Evolutionary conservation across 2,888 invertebrate genomes (phyloP).

Genomic region (Hypsopygia costalis): DNA sequence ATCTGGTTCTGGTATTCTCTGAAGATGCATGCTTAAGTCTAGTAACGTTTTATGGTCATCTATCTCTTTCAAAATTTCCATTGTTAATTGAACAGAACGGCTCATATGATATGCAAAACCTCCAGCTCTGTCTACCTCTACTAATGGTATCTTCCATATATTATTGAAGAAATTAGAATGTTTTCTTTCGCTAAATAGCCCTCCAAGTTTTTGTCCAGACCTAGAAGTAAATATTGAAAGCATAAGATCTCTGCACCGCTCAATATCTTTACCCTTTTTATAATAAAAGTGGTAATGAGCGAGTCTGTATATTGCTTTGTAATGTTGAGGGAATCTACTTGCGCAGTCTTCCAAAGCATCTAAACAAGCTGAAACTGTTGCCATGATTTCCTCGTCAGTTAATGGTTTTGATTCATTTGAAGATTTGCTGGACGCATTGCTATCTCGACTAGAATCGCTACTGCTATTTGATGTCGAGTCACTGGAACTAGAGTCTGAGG

Average conservation of each 20-base stretch:
- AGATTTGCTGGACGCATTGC: conserved; percentile 71
- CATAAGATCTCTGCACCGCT: conserved; percentile 86
- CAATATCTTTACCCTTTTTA: conserved; percentile 83
- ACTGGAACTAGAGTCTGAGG: conserved; percentile 79
- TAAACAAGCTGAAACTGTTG: conserved; percentile 84
- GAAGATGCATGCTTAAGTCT: conserved; percentile 89
- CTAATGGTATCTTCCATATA: conserved; percentile 94
- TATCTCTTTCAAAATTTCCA: conserved; percentile 89
- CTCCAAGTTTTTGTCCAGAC: conserved; percentile 84
- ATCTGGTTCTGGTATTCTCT: conserved; percentile 90
- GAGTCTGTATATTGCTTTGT: conserved; percentile 94
- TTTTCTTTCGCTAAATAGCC: conserved; percentile 92
- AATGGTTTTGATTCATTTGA: conserved; percentile 55
- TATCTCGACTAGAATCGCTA: conserved; percentile 76
- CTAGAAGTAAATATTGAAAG: conserved; percentile 85
- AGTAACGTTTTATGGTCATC: conserved; percentile 90
- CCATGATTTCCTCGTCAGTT: conserved; percentile 76
- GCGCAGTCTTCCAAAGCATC: conserved; percentile 92
- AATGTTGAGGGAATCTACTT: conserved; percentile 92
- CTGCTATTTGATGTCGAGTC: conserved; percentile 75
- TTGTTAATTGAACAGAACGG: conserved; percentile 88
- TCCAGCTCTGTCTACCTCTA: conserved; percentile 95
- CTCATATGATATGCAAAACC: conserved; percentile 96
- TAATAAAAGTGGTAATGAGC: conserved; percentile 91
- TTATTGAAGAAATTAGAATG: conserved; percentile 94